These are phyloP conservation scores for Daphoenositta chrysoptera DNA, from an alignment of 2,113 vertebrate species.

Conservation along the genomic window DNA sequence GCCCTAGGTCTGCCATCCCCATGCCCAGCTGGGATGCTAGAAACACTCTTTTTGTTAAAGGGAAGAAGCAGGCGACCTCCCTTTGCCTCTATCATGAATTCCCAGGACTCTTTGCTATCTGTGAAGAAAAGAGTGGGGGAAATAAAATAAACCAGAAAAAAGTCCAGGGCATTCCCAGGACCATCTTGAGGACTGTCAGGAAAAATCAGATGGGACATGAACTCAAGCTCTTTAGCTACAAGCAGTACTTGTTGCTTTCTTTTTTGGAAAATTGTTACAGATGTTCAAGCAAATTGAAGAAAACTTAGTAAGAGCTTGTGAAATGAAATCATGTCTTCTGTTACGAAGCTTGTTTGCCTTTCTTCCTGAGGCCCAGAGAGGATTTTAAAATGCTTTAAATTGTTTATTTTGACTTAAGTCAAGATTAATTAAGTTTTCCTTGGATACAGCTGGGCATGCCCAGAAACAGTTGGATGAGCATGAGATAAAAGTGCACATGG, in stretches of 20 bases:
- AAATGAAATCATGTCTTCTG: background rate
- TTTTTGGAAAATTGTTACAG: background rate
- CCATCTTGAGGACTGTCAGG: background rate
- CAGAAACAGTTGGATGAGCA: background rate
- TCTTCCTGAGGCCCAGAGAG: background rate
- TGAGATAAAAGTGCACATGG: background rate
- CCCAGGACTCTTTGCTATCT: background rate
- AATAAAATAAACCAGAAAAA: background rate
- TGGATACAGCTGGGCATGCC: background rate
- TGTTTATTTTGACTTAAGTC: background rate
- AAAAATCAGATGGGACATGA: background rate
- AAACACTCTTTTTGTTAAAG: background rate
- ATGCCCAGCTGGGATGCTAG: background rate
- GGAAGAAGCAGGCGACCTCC: background rate
- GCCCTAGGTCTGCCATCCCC: too few relatives aligned
- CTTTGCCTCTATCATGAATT: background rate
- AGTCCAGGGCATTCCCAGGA: background rate
- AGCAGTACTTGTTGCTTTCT: background rate
- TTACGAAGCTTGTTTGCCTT: background rate
- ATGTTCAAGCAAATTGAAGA: background rate
- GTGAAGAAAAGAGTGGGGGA: background rate
- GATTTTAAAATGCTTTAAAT: constrained; percentile 7
- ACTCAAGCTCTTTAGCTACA: background rate
- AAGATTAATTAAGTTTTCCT: constrained; percentile 2
- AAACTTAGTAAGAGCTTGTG: background rate